Evolutionary conservation across 2,797 vertebrate genomes (phyloP), one percentile per base, ranked within the genome.

Genomic region (Phataginus tricuspis): DNA sequence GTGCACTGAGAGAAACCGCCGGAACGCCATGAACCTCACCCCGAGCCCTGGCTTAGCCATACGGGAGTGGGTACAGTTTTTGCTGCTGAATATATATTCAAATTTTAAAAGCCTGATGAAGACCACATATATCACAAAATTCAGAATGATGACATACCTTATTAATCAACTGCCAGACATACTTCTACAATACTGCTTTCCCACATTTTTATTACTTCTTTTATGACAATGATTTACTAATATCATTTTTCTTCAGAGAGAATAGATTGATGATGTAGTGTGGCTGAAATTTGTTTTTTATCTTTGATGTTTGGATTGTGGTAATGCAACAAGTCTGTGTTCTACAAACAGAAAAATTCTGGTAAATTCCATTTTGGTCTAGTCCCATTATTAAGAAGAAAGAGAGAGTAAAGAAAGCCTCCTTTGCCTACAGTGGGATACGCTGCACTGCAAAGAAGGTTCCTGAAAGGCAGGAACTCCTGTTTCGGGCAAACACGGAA

Each of bases 181-280:
- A 10, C 27, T 29, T 72, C 15, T 15, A 9, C 16, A 25, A 4
- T 0, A 27, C 51, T 13, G 5, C 16, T 13, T 80, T 23, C 37
- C 57, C 45, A 10, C 4, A 0, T 23, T 69, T 25, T 13, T 18
- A 29, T 25, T 19, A 2, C 31, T 75, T 7, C 53, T 13, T 66
- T 31, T 21, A 21, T 14, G 66, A 92, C 59, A 29, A 0, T 27
- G 89, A 66, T 72, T 84, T 71, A 31, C 64, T 45, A 51, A 80
- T 0, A 42, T 15, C 19, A 18, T n/a, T 53, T 72, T 63, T 49
- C 59, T 39, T 0, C 16, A 21, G 34, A 39, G 37, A 27, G 15
- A 34, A 3, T 13, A 45, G 53, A 39, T 25, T 0, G 0, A 31
- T 16, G 79, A 3, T 0, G n/a, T 11, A 4, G 18, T 2, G 4